These are phyloP conservation scores for Diplodus puntazzo DNA, from an alignment of 2,797 vertebrate genomes.

Conservation along the genomic window DNA sequence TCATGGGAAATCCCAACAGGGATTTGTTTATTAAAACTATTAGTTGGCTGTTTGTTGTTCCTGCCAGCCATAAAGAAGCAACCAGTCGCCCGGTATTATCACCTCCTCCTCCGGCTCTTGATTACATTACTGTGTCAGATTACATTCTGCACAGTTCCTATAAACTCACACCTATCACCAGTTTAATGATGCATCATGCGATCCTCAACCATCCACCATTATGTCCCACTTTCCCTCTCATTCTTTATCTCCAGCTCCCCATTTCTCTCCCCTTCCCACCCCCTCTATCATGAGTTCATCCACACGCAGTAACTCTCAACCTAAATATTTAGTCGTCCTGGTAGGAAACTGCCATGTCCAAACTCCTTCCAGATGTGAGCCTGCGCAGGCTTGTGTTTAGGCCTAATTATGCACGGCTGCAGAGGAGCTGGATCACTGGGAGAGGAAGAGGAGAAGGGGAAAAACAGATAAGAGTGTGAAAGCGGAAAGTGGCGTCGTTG, in stretches of 20 bases:
- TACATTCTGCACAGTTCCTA: constrained; percentile 25
- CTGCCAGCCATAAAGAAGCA: constrained; percentile 76
- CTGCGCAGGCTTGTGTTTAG: constrained; percentile 85
- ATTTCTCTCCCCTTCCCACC: constrained; percentile 67
- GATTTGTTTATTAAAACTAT: constrained; percentile 86
- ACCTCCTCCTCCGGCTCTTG: constrained; percentile 54
- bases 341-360: constrained; percentile 91
- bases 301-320: constrained; percentile 90
- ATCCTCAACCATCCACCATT: constrained; percentile 51
- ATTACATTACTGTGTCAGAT: constrained; percentile 34
- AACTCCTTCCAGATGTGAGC: constrained; percentile 91
- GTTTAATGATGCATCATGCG: constrained; percentile 47
- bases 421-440: constrained; percentile 76
- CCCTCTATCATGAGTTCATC: constrained; percentile 87
- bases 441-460: constrained; percentile 68
- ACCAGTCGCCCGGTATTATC: constrained; percentile 60
- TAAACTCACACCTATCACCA: constrained; percentile 40
- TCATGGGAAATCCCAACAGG: constrained; percentile 83
- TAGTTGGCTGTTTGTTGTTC: constrained; percentile 85
- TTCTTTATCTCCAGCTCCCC: constrained; percentile 66
- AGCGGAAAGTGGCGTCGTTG: constrained; percentile 39
- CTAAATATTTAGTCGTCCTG: constrained; percentile 92
- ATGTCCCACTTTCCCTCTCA: constrained; percentile 67
- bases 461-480: constrained; percentile 68
- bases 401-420: constrained; percentile 89